These are phyloP conservation scores for Dichetophora obliterata DNA, from an alignment of 2,888 invertebrate genomes.

Conservation along the genomic window DNA sequence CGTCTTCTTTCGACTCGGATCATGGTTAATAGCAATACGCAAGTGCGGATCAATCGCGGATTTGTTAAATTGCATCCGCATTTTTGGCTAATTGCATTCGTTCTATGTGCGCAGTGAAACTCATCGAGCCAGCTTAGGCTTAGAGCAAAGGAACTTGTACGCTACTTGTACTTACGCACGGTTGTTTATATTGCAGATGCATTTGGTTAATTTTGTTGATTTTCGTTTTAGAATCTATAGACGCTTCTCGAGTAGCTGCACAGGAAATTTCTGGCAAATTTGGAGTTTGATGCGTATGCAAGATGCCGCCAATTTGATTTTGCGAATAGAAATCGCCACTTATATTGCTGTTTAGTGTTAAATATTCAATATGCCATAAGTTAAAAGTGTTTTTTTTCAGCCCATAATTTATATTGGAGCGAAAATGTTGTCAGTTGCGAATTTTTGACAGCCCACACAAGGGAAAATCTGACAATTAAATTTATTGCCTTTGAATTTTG, in stretches of 20 bases:
- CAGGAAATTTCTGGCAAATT: constrained; percentile 13
- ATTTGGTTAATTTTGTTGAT: not conserved
- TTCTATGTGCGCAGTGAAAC: not conserved
- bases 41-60: constrained; percentile 17
- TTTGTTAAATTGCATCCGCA: constrained; percentile 31
- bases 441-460: too few relatives aligned
- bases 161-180: not conserved
- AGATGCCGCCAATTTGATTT: too few relatives aligned
- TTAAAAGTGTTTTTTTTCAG: too few relatives aligned
- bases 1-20: not conserved
- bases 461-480: too few relatives aligned
- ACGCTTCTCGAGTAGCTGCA: not conserved
- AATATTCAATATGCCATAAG: too few relatives aligned
- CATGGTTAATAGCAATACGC: not conserved
- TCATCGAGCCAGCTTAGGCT: too few relatives aligned
- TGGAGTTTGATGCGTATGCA: not conserved
- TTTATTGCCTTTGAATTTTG: too few relatives aligned
- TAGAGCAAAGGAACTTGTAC: not conserved
- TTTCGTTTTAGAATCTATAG: not conserved
- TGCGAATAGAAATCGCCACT: not conserved
- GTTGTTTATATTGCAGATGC: not conserved
- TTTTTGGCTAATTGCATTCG: constrained; percentile 35
- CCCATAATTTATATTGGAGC: too few relatives aligned
- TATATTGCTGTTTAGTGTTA: too few relatives aligned
- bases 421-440: too few relatives aligned